Base-by-base conservation (phyloP, 2,113 vertebrate species). In the Apeltes quadracus region DNA sequence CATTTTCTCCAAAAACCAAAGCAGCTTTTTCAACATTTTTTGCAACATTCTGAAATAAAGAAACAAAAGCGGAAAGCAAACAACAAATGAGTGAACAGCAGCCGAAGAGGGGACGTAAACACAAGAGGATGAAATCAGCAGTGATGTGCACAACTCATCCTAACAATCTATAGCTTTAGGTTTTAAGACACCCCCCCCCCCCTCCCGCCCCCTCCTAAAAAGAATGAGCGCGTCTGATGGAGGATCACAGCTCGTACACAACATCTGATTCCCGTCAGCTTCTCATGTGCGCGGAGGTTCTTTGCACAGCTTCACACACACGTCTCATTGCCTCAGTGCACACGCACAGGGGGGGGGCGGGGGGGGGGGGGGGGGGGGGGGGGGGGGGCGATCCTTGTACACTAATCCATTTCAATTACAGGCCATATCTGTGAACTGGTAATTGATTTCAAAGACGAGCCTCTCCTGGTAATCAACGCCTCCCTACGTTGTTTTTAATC, bases 361-460 rank as follows among this genome's bases (percentile, higher is more conserved):
- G n/a, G n/a, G n/a, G n/a, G n/a, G n/a, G n/a, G n/a, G n/a, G n/a
- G n/a, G n/a, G n/a, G n/a, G n/a, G n/a, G n/a, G n/a, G n/a, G n/a
- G n/a, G n/a, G 34, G 55, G 70, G 61, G 44, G 61, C 56, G 71
- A 46, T 72, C 61, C 66, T 75, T 72, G 4, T 81, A 73, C 57
- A 76, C 55, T n/a, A 90, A 92, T 92, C 90, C 75, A 92, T 92
- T 91, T 87, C 81, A 92, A 92, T 93, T 92, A 91, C 71, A 72
- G 63, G 75, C 78, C 51, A 69, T 84, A 80, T 88, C 84, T 82
- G 70, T 74, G 59, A 68, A 56, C 51, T 65, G 54, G 73, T 86
- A 85, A 88, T 87, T 82, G 48, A 84, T 82, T 86, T 5, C 53
- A 66, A 63, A 73, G 69, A 75, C 76, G 65, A 83, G 76, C 39